phyloP scores from a whole-genome alignment of 2,888 invertebrate genomes.

The Heliothis peltigera region DNA sequence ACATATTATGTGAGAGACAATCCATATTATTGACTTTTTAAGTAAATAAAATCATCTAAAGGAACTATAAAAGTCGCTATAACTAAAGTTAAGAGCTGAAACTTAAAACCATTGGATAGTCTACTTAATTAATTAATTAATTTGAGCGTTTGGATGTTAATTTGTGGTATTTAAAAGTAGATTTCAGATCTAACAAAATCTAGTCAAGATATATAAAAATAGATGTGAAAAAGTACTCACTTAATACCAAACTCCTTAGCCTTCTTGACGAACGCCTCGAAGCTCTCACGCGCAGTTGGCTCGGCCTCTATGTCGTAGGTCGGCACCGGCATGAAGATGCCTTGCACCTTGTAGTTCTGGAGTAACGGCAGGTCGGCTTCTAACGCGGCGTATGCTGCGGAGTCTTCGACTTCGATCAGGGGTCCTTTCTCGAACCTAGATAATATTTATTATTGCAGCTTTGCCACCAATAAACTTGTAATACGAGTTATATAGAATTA shows the following conservation, averaged over 20 bases:
- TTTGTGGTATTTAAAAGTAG: too few relatives aligned
- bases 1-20: too few relatives aligned
- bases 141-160: too few relatives aligned
- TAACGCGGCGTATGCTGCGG: slow-evolving; percentile 51
- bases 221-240: slow-evolving; percentile 73
- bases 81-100: too few relatives aligned
- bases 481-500: too few relatives aligned
- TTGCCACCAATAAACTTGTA: too few relatives aligned
- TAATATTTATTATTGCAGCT: background rate
- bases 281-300: slow-evolving; percentile 76
- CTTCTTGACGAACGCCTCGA: slow-evolving; percentile 77
- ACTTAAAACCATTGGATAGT: too few relatives aligned
- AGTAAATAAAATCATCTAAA: too few relatives aligned
- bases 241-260: slow-evolving; percentile 88
- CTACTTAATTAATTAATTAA: too few relatives aligned
- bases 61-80: too few relatives aligned
- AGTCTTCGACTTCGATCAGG: slow-evolving; percentile 90
- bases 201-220: background rate
- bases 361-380: slow-evolving; percentile 65
- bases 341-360: slow-evolving; percentile 78
- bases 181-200: too few relatives aligned
- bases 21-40: too few relatives aligned
- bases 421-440: slow-evolving; percentile 94
- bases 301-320: slow-evolving; percentile 87
- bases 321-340: slow-evolving; percentile 92